Evolutionary conservation across 2,797 vertebrate genomes (phyloP), one percentile per base, ranked within the genome.

Genomic region (Botia kubotai): DNA sequence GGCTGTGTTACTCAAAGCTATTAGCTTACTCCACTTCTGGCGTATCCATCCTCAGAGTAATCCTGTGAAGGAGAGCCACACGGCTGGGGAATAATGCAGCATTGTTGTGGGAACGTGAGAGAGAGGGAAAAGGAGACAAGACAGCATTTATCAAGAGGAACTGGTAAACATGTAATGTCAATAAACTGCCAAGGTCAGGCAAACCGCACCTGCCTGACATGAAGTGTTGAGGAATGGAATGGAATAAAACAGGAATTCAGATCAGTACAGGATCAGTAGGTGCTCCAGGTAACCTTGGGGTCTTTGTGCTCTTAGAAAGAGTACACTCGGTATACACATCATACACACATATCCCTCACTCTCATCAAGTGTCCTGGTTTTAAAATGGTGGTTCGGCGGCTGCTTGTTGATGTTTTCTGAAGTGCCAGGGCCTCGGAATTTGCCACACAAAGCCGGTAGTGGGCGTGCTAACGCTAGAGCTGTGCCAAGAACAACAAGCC

Each of bases 401-500:
- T 89, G 83, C 83, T 85, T 85, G 86, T 81, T 55, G 85, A 89
- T 87, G 67, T 85, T 79, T 90, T 93, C 93, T 93, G 86, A 92
- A 90, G 90, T 92, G 85, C 88, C 87, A 83, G 82, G 87, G 87
- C 85, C 88, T 89, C 79, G 87, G 86, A 83, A 87, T 90, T 87
- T 88, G 87, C 89, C 87, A 81, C 86, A 92, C 92, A 92, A 92
- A 90, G 86, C 89, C 89, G 90, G 85, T 83, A 89, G 88, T 90
- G 89, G 87, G 88, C 79, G 74, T 72, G 76, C 83, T 81, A 81
- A 75, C 67, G 53, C 91, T 91, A 90, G 91, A 90, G 89, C 82
- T 62, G 83, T 91, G 91, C 91, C 93, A 94, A 90, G 87, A 92
- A 92, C 91, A 93, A 92, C 92, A 93, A 92, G 90, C 85, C 78